Evolutionary conservation across 2,888 invertebrate species (phyloP).

Genomic region (Agrotis exclamationis): DNA sequence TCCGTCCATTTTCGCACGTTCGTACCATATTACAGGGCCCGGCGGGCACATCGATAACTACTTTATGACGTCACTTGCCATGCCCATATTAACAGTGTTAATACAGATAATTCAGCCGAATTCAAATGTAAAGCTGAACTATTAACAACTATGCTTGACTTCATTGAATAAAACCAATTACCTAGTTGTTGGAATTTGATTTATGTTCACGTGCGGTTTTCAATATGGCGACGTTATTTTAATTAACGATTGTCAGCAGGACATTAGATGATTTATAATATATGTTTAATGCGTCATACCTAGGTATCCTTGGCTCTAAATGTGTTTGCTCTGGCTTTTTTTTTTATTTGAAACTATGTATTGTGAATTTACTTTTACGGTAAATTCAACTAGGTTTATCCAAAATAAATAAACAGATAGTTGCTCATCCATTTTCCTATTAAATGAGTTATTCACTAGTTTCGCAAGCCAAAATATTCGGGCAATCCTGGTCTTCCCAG

Average conservation of each 20-base stretch:
- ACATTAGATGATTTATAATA: constrained; percentile 15
- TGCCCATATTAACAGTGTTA: constrained; percentile 29
- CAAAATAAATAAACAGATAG: not conserved
- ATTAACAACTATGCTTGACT: constrained; percentile 39
- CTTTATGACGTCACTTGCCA: constrained; percentile 42
- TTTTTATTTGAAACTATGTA: too few species aligned
- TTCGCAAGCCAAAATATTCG: not conserved
- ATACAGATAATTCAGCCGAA: constrained; percentile 43
- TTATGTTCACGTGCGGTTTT: constrained; percentile 34
- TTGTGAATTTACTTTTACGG: too few species aligned
- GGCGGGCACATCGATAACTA: constrained; percentile 36
- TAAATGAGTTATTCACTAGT: not conserved
- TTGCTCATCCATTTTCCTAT: not conserved
- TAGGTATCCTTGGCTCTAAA: not conserved
- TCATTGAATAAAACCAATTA: constrained; percentile 49
- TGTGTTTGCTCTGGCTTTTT: too few species aligned
- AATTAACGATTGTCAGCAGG: constrained; percentile 25
- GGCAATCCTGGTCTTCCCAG: constrained; percentile 2
- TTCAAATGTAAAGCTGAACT: constrained; percentile 45
- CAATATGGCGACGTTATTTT: constrained; percentile 30
- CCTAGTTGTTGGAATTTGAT: constrained; percentile 36
- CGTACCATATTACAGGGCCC: constrained; percentile 45
- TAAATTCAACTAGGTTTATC: not conserved
- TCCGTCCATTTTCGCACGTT: constrained; percentile 46
- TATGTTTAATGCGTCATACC: constrained; percentile 10